Base-by-base conservation (phyloP, 2,888 invertebrate genomes). In the Dynastes tityus region DNA sequence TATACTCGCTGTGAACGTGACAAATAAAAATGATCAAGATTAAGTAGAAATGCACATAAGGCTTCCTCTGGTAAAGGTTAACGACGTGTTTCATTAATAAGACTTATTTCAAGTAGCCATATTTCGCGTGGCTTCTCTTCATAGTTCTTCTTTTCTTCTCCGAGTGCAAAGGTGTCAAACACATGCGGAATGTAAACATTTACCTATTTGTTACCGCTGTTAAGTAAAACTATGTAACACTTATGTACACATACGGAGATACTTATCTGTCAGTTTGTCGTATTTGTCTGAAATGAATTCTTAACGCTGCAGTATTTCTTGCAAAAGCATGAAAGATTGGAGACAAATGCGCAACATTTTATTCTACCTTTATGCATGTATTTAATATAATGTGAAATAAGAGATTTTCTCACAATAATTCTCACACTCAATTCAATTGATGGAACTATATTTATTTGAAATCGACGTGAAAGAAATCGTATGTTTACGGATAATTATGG, bases 121-220 rank as follows among this genome's bases (percentile, higher is more conserved):
- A 67, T 45, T 67, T 67, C 40, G 22, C 65, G 27, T 51, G 11
- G 68, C 51, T 27, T 68, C 49, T 29, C 29, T 51, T 68, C 51
- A 68, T 68, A 51, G 51, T 13, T 68, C 68, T 68, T 68, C 68
- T 68, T 68, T 68, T 68, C 68, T 68, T 68, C n/a, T 68, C 16
- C 29, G 68, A 68, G 68, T 68, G 68, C 68, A 68, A 68, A 68
- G 68, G 68, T 68, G 68, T 68, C 68, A 68, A 68, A 68, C 27
- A 68, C 51, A 68, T 40, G 27, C 16, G 68, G 68, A 68, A 68
- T 68, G 68, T 68, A 49, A 68, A 68, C 68, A 68, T 68, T 68
- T 68, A 51, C 68, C 51, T 51, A 49, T 68, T 49, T 68, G 68
- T 68, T 68, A 68, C 68, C 27, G 68, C 51, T 68, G 68, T 68